A percentile compares a stretch with the other conserved stretches of the same genome.
These are phyloP conservation scores for Cherax destructor DNA, from an alignment of 1,140 invertebrate genomes.

Conservation along the genomic window DNA sequence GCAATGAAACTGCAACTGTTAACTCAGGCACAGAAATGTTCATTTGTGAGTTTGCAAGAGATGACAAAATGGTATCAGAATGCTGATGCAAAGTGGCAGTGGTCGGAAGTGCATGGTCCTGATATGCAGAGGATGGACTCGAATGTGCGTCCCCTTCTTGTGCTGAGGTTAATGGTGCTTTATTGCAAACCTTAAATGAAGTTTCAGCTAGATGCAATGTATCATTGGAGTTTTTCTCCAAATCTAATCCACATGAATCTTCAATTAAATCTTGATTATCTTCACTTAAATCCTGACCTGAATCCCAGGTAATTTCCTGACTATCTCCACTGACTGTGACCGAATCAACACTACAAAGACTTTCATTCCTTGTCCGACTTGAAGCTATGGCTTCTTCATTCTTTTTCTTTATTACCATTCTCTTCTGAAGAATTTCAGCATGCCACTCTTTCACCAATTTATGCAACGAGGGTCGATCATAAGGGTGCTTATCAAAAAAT, in stretches of 20 bases:
- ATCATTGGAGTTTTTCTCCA: no score
- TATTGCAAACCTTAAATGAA: neutral
- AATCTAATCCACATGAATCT: no score
- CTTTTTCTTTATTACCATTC: constrained; percentile 6
- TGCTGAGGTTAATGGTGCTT: neutral
- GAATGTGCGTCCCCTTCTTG: neutral
- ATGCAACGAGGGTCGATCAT: neutral
- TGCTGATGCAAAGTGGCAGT: neutral
- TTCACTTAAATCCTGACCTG: neutral
- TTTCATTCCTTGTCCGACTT: constrained; percentile 29
- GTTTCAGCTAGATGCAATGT: neutral
- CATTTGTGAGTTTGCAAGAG: neutral
- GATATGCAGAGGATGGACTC: neutral
- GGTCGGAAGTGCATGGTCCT: neutral
- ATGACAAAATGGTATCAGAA: neutral
- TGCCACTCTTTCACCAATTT: constrained; percentile 22
- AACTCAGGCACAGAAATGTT: neutral
- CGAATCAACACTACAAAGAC: constrained; percentile 21
- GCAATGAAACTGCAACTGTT: neutral
- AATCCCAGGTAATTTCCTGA: neutral
- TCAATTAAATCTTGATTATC: neutral
- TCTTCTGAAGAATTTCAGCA: constrained; percentile 4
- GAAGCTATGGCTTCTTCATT: constrained; percentile 15
- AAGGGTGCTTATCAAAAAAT: neutral
- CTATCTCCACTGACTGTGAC: neutral